Evolutionary conservation across 2,888 invertebrate species (phyloP), one percentile per base, ranked within the genome.

Genomic region (Agrotis segetum): DNA sequence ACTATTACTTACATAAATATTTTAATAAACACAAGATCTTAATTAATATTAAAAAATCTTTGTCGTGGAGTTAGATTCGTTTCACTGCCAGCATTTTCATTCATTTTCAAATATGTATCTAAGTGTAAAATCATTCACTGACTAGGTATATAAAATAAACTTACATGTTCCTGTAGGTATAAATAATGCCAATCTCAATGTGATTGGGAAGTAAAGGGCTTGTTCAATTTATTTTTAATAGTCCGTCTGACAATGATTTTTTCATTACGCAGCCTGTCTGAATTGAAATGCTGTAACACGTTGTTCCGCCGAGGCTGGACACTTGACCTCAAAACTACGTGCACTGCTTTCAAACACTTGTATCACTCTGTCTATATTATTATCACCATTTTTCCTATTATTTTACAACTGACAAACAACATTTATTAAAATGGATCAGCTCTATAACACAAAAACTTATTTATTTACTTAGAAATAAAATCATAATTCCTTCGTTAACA

Each of bases 271-370:
- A n/a, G 50, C 24, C 70, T 63, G 61, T 59, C 21, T 59, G 69
- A 69, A 84, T 82, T 82, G 65, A 73, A 77, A 83, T 81, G 71
- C 80, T 72, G 76, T 83, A 74, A 77, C 79, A 72, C 74, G 70
- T 82, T 83, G 72, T 71, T 77, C 83, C 92, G 90, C 83, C 92
- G 90, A 92, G 92, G 92, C 87, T 92, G 86, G 81, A 85, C 83
- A 87, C 78, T 88, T 90, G 91, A 91, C 92, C 93, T 92, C 89
- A 86, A 75, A 71, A 17, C 46, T 84, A 91, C 92, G 93, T 92
- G 93, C 80, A 72, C 70, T 53, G 90, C 75, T 83, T 90, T 76
- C 71, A 74, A 86, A 87, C 63, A 71, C 68, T 77, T 63, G n/a
- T 65, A 46, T 59, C 58, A 34, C 46, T 72, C 55, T 63, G 44